Base-by-base conservation (phyloP, 2,797 vertebrate species). In the Microctenopoma stevenorrisi region DNA sequence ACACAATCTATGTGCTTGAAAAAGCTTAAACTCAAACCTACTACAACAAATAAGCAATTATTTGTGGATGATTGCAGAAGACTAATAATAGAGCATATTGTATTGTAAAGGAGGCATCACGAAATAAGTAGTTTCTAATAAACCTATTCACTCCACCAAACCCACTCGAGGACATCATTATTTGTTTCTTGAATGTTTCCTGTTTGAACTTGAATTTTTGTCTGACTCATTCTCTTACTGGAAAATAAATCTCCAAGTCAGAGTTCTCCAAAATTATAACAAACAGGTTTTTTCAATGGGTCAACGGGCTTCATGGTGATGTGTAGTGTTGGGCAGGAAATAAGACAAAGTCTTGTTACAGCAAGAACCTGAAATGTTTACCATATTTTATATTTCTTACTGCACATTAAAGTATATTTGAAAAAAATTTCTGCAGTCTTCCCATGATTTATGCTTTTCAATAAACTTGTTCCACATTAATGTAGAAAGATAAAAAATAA, bases 171-270 rank as follows among this genome's bases (percentile, higher is more conserved):
- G 64, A 54, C 59, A 50, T 63, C 16, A 15, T 22, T 33, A 16
- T 51, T 58, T 6, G 44, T 25, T 72, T 22, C 22, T 67, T 30
- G 54, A 72, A 35, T 42, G 49, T 26, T 40, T 44, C 49, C 53
- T 68, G n/a, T 44, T 37, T 44, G 58, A 35, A 49, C 49, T 47
- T 61, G 44, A 8, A 4, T 52, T 51, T 58, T 53, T 14, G n/a
- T 47, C 40, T 54, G 43, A 59, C 16, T 60, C 7, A 3, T 26
- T 73, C 37, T 42, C 15, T 40, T 6, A 33, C 38, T 43, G 35
- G 15, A 55, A 43, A 56, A 40, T 51, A 43, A 65, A 53, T 47
- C 26, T 49, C 22, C 1, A 35, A 35, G 33, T 35, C 33, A 35
- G 33, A 9, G 33, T 33, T 33, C 30, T 33, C 30, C 30, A 35